phyloP scores from a whole-genome alignment of 2,113 vertebrate species.

The Upupa epops region DNA sequence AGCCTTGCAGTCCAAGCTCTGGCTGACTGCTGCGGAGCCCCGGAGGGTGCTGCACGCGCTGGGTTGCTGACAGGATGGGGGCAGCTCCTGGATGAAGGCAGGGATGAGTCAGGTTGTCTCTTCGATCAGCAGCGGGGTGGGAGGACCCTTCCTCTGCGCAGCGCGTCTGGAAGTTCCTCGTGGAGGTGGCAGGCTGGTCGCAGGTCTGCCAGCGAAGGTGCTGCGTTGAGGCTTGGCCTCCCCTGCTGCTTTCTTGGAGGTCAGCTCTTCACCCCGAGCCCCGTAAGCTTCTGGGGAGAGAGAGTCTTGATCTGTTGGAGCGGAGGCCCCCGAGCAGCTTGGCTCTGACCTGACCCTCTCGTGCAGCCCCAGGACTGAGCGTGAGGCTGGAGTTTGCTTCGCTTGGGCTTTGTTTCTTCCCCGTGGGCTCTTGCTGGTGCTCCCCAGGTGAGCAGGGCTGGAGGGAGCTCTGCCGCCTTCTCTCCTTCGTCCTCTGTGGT shows the following conservation, averaged over 20 bases:
- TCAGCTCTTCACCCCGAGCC: neutral
- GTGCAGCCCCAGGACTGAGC: neutral
- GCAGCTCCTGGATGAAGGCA: neutral
- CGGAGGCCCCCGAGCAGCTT: neutral
- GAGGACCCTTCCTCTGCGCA: neutral
- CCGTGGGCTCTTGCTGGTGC: neutral
- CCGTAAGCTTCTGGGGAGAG: neutral
- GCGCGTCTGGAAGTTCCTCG: neutral
- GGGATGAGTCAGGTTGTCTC: neutral
- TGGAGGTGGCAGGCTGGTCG: neutral
- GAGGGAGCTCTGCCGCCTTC: neutral
- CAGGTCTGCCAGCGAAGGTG: neutral
- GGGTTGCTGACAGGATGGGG: neutral
- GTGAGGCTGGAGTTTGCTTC: neutral
- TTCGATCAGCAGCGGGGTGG: neutral
- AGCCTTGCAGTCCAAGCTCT: neutral
- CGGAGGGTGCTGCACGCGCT: neutral
- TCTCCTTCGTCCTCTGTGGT: neutral
- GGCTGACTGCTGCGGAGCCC: neutral
- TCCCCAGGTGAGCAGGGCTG: neutral
- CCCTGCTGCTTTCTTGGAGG: neutral
- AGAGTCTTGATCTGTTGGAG: neutral
- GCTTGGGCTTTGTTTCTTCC: neutral
- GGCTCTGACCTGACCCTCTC: neutral
- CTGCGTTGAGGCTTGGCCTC: neutral